Percentiles rank a stretch among this genome's conserved stretches.
These are phyloP conservation scores for Lithobates sylvaticus DNA, from an alignment of 2,797 vertebrate genomes.

Conservation along the genomic window DNA sequence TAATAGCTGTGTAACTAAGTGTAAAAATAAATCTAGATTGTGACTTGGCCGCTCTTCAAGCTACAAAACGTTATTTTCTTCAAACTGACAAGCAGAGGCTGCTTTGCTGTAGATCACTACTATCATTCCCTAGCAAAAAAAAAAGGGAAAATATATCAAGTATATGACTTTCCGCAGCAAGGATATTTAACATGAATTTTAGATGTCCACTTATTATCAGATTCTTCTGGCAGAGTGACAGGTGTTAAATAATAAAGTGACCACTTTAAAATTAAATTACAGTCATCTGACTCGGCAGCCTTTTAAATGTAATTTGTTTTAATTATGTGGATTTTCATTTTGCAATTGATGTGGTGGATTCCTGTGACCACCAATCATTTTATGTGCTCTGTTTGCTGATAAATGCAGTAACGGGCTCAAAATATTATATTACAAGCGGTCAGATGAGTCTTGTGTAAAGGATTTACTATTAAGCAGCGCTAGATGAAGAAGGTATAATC, in stretches of 20 bases:
- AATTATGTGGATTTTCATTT: conserved; percentile 55
- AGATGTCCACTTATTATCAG: conserved; percentile 46
- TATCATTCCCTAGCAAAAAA: conserved; percentile 23
- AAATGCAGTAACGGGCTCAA: conserved; percentile 31
- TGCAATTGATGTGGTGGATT: conserved; percentile 55
- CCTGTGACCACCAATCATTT: conserved; percentile 60
- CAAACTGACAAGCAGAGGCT: conserved; percentile 44
- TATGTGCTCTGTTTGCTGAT: conserved; percentile 33
- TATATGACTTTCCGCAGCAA: conserved; percentile 39
- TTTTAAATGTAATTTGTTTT: conserved; percentile 41
- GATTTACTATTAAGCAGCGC: conserved; percentile 7
- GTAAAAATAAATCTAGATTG: conserved; percentile 39
- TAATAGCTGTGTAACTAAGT: conserved; percentile 25
- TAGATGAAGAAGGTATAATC: conserved; percentile 17
- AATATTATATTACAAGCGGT: conserved; percentile 40
- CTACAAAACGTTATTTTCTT: conserved; percentile 41
- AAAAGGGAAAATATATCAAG: conserved; percentile 39
- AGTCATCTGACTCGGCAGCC: conserved; percentile 17
- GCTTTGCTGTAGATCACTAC: conserved; percentile 15
- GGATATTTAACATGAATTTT: conserved; percentile 50
- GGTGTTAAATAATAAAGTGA: conserved; percentile 53
- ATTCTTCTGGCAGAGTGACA: conserved; percentile 50
- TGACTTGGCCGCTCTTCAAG: conserved; percentile 39
- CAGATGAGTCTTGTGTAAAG: conserved; percentile 15
- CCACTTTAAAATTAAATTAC: conserved; percentile 44